Evolutionary conservation across 2,888 invertebrate genomes (phyloP).

Genomic region (Calliopum simillimum): DNA sequence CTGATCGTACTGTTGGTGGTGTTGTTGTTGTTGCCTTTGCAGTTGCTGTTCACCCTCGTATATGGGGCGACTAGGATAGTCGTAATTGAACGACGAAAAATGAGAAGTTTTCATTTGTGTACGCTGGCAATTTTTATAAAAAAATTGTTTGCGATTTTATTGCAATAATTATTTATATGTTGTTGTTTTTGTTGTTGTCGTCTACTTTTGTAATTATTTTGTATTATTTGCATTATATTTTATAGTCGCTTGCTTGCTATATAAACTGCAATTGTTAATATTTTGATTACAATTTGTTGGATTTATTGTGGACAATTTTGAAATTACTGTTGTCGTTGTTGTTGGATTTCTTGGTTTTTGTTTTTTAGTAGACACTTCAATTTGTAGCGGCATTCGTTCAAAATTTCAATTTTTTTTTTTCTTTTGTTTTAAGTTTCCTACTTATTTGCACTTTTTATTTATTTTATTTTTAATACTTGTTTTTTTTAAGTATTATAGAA

Average conservation of each 20-base stretch:
- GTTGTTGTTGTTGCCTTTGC: conserved; percentile 19
- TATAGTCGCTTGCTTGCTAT: conserved; percentile 4
- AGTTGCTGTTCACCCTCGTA: conserved; percentile 48
- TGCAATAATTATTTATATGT: conserved; percentile 39
- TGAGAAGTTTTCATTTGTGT: conserved; percentile 63
- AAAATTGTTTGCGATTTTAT: conserved; percentile 48
- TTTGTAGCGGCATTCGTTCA: conserved; percentile 27
- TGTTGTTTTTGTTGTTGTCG: conserved; percentile 31
- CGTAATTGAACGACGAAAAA: conserved; percentile 61
- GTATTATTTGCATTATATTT: conserved; percentile 3
- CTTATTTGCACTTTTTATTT: conserved; percentile 7
- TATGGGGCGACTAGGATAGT: conserved; percentile 59
- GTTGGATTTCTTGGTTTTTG: conserved; percentile 21
- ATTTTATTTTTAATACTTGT: conserved; percentile 12
- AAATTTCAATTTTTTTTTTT: conserved; percentile 19
- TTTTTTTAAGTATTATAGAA: conserved; percentile 2
- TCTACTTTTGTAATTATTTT: conserved; percentile 11
- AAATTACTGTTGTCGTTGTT: conserved; percentile 18
- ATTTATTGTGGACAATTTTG: conserved; percentile 27
- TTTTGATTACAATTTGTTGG: conserved; percentile 21
- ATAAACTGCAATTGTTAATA: background rate
- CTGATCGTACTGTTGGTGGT: conserved; percentile 3
- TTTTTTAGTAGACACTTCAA: conserved; percentile 14
- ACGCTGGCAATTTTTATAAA: conserved; percentile 53
- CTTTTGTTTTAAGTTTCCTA: background rate